phyloP scores from a whole-genome alignment of 2,113 vertebrate species.

The Halcyon malimbica region DNA sequence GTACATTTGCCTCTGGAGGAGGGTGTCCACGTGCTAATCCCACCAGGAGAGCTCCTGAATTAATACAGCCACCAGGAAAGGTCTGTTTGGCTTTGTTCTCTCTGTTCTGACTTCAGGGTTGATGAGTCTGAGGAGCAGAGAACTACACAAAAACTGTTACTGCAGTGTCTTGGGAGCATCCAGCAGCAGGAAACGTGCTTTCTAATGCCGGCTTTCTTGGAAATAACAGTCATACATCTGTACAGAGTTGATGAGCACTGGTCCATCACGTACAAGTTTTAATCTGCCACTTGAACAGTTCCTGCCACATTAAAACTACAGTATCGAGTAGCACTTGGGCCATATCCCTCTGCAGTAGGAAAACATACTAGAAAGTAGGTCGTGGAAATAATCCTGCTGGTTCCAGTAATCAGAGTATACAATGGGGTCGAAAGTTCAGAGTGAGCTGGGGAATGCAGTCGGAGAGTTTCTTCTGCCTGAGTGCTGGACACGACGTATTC shows the following conservation, averaged over 20 bases:
- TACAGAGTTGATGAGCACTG: background rate
- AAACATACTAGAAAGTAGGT: constrained; percentile 62
- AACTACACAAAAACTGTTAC: background rate
- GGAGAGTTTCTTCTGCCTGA: constrained; percentile 8
- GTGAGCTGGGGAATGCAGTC: background rate
- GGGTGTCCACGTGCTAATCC: background rate
- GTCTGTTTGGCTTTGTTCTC: background rate
- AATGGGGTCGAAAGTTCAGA: constrained; percentile 57
- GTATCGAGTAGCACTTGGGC: background rate
- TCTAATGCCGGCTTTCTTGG: background rate
- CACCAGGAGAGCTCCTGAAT: background rate
- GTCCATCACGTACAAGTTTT: background rate
- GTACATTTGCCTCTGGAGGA: background rate
- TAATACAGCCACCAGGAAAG: constrained; percentile 8
- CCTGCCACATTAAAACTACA: background rate
- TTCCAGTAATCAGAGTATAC: constrained; percentile 70
- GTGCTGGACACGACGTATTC: background rate
- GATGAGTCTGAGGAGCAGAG: background rate
- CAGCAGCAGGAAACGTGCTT: background rate
- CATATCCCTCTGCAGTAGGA: constrained; percentile 11
- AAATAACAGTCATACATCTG: background rate
- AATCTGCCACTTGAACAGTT: background rate
- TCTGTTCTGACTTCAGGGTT: background rate
- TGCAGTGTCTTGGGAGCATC: background rate
- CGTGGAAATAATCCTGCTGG: constrained; percentile 61